Conservation (phyloP, 2,113 vertebrate genomes). For the Gila orcuttii region DNA sequence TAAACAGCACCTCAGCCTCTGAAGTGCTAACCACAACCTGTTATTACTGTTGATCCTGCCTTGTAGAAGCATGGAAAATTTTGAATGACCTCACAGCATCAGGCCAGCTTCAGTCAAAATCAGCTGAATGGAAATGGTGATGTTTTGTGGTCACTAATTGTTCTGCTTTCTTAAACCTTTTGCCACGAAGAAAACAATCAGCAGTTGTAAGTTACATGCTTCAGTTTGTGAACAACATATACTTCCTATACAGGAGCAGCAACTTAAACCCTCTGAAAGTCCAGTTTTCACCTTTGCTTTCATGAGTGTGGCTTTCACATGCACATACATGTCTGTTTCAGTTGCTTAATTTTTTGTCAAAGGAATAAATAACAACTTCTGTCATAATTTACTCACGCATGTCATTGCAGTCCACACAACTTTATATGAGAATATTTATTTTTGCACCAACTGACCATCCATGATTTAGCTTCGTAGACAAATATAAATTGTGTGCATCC, state of each 20-base stretch:
- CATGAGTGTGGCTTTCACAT: background rate
- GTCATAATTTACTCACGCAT: background rate
- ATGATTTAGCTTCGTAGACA: no score
- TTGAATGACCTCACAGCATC: background rate
- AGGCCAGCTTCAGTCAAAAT: background rate
- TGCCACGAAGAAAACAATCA: no score
- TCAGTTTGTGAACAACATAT: background rate
- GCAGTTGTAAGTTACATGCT: background rate
- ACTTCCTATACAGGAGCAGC: background rate
- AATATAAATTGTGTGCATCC: no score
- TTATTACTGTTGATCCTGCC: background rate
- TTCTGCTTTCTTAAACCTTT: background rate
- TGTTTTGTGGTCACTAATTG: background rate
- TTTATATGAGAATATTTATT: background rate
- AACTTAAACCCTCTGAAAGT: background rate
- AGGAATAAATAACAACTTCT: background rate
- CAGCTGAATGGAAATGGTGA: constrained; percentile 37
- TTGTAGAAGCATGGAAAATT: constrained; percentile 23
- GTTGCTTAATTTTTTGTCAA: background rate
- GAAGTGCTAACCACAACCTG: background rate
- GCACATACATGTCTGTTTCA: background rate
- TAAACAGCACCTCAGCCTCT: background rate
- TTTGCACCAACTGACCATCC: background rate
- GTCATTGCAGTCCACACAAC: background rate
- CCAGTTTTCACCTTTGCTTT: background rate